Base-by-base conservation (phyloP, 2,888 invertebrate genomes). In the Crocallis elinguaria region DNA sequence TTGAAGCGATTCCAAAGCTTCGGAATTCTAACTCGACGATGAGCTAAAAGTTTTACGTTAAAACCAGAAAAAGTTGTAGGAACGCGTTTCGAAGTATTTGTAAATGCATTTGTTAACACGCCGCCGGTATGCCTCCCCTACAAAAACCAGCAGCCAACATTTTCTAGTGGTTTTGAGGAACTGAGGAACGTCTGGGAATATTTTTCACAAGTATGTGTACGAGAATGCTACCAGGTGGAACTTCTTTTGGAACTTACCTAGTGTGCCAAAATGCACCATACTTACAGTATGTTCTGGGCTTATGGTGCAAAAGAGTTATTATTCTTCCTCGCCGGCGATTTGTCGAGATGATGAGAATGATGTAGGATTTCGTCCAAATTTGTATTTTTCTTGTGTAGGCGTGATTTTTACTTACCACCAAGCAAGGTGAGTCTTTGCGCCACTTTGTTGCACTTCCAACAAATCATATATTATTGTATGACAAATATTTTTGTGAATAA, bases 91-190 rank as follows among this genome's bases (percentile, higher is more conserved):
- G 51, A 67, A 54, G 54, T 29, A 49, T 77, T 78, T 69, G 62
- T 69, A 78, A 79, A 81, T 79, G 69, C 75, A 73, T 82, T 83
- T 82, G 82, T 79, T 79, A 84, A 84, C 84, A 84, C 77, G 71
- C 65, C 66, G 67, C 65, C 64, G 78, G 80, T 67, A 80, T 72
- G 76, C 69, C 58, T 72, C 64, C 66, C 59, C 58, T 54, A 69
- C 69, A 83, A 84, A 83, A 84, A 82, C 71, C 67, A n/a, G 37
- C 32, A 43, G 37, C 19, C 12, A 14, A 27, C 71, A 71, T 77
- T 77, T 76, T 80, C 76, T 81, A 80, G 83, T 73, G 76, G 76
- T 73, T 74, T 71, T 69, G 73, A 69, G 71, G 69, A 74, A 77
- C 62, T 69, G 73, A 69, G 71, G 69, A 74, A 77, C 62, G 77